These are phyloP conservation scores for Wiebesia pumilae DNA, from an alignment of 1,140 invertebrate genomes.

Conservation along the genomic window DNA sequence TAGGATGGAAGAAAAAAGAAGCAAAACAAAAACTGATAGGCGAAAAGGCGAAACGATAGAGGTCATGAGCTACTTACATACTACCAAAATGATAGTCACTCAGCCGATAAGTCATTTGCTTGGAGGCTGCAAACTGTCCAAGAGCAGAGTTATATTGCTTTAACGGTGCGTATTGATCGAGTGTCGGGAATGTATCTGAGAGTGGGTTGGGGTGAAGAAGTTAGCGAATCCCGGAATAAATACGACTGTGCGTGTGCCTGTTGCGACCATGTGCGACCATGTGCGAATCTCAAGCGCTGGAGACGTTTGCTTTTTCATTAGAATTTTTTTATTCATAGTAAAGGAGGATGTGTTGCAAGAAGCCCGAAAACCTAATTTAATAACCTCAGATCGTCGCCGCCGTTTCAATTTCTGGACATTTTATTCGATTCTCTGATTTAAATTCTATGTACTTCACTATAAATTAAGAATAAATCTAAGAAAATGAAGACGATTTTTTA, in stretches of 20 bases:
- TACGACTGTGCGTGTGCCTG: background rate
- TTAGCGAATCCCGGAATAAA: slow-evolving; percentile 28
- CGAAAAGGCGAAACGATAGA: slow-evolving; percentile 56
- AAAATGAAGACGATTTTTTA: no score
- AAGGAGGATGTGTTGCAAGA: background rate
- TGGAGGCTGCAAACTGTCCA: slow-evolving; percentile 68
- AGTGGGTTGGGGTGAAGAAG: slow-evolving; percentile 45
- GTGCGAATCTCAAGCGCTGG: background rate
- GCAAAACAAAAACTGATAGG: background rate
- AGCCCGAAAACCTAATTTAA: background rate
- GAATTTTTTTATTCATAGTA: background rate
- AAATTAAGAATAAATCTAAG: no score
- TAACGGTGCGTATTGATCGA: slow-evolving; percentile 69
- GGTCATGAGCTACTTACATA: slow-evolving; percentile 52
- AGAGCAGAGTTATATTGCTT: slow-evolving; percentile 52
- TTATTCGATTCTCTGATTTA: no score
- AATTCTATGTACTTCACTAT: no score
- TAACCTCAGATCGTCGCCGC: background rate
- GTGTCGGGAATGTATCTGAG: slow-evolving; percentile 55
- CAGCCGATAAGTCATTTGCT: slow-evolving; percentile 30
- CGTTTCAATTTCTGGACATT: no score
- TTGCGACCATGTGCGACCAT: no score
- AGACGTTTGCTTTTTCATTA: background rate
- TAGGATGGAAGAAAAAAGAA: background rate
- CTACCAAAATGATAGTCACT: slow-evolving; percentile 28